Conservation (phyloP, 2,797 vertebrate species). For the Sebastes hubbsi region DNA sequence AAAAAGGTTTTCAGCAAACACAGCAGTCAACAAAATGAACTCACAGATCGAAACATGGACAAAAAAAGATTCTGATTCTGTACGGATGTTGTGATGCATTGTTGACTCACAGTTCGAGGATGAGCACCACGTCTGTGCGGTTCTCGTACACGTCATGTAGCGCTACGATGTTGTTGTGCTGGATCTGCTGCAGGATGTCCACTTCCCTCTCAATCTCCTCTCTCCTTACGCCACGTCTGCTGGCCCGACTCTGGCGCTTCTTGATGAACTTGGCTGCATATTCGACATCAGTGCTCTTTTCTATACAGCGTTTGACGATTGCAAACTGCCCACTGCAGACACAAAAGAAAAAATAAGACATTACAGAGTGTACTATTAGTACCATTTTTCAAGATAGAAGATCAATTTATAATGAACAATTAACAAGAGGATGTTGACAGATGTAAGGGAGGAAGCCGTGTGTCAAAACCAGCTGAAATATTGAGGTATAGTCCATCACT, state of each 20-base stretch:
- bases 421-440: slow-evolving; percentile 53
- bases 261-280: slow-evolving; percentile 98
- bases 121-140: slow-evolving; percentile 93
- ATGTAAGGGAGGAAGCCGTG: slow-evolving; percentile 55
- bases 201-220: slow-evolving; percentile 96
- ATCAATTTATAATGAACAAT: not conserved
- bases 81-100: not conserved
- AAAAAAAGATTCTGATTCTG: not conserved
- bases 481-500: slow-evolving; percentile 40
- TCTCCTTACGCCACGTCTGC: slow-evolving; percentile 90
- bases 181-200: slow-evolving; percentile 90
- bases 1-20: slow-evolving; percentile 37
- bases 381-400: not conserved
- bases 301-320: slow-evolving; percentile 90
- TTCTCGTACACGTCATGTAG: slow-evolving; percentile 96
- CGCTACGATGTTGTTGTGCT: slow-evolving; percentile 90
- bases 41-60: not conserved
- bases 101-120: slow-evolving; percentile 96
- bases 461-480: slow-evolving; percentile 57
- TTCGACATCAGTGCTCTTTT: slow-evolving; percentile 86
- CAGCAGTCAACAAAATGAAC: not conserved
- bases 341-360: slow-evolving; percentile 4
- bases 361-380: not conserved
- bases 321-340: slow-evolving; percentile 94
- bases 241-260: slow-evolving; percentile 90